These are phyloP conservation scores for Euglossa dilemma DNA, from an alignment of 1,140 invertebrate genomes.

Conservation along the genomic window DNA sequence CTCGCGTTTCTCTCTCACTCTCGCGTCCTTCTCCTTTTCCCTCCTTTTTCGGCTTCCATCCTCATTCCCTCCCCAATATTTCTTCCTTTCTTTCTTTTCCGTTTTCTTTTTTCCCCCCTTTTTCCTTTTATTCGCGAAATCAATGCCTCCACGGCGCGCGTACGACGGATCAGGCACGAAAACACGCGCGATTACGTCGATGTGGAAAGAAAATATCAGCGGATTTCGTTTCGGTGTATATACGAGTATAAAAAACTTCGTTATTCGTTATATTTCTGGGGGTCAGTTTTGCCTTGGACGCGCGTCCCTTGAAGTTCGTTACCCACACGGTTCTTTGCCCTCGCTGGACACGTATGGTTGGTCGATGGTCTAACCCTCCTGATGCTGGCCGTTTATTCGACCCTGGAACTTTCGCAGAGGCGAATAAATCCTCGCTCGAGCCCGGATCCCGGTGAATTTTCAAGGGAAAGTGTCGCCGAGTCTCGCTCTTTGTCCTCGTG, in stretches of 20 bases:
- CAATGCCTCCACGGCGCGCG: slow-evolving; percentile 6
- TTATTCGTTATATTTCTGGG: slow-evolving; percentile 55
- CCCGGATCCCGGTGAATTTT: no score
- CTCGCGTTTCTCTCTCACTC: background rate
- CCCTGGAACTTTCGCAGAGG: no score
- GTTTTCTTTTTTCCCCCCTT: background rate
- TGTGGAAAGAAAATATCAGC: slow-evolving; percentile 70
- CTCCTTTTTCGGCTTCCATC: background rate
- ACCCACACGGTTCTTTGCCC: no score
- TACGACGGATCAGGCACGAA: background rate
- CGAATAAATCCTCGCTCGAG: no score
- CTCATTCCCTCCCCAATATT: background rate
- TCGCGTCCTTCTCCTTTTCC: slow-evolving; percentile 12
- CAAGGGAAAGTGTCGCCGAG: no score
- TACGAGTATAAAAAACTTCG: slow-evolving; percentile 70
- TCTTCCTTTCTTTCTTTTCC: no score
- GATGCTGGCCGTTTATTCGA: background rate
- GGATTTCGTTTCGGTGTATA: slow-evolving; percentile 61
- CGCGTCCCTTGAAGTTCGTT: background rate
- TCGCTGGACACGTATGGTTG: background rate
- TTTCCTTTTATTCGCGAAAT: background rate
- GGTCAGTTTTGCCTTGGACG: slow-evolving; percentile 27
- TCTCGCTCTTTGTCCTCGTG: no score
- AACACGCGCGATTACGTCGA: slow-evolving; percentile 42
- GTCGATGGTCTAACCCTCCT: background rate